Percentiles rank a stretch among this genome's conserved stretches.
phyloP scores from a whole-genome alignment of 2,113 vertebrate species.

The Anoplopoma fimbria region DNA sequence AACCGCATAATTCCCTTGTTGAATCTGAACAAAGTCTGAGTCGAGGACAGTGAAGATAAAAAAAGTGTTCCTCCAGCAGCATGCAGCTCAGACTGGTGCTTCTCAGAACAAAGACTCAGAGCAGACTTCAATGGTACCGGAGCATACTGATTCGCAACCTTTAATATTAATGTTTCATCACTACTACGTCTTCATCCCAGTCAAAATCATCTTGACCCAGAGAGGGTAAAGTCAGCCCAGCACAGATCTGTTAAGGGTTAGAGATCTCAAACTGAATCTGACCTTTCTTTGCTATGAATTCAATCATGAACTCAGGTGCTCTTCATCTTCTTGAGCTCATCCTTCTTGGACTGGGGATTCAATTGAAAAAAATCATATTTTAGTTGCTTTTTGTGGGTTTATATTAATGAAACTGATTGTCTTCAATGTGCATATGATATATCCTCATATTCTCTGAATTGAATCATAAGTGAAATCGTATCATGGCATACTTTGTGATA shows the following conservation, averaged over 20 bases:
- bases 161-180: not conserved
- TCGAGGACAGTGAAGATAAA: constrained; percentile 1
- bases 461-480: not conserved
- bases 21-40: constrained; percentile 10
- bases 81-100: not conserved
- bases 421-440: too few species aligned
- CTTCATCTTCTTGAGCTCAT: too few species aligned
- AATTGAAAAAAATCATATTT: too few species aligned
- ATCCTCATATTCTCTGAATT: too few species aligned
- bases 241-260: not conserved
- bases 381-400: not conserved
- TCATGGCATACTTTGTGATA: not conserved
- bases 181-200: not conserved
- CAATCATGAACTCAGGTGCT: too few species aligned
- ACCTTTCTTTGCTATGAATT: too few species aligned
- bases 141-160: not conserved
- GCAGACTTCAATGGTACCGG: not conserved
- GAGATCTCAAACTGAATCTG: not conserved
- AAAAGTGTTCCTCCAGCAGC: not conserved
- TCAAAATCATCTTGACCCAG: not conserved
- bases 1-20: not conserved
- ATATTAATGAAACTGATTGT: not conserved
- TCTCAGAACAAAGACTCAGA: constrained; percentile 1
- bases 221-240: not conserved
- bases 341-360: too few species aligned